Evolutionary conservation across 1,140 invertebrate species (phyloP), one percentile per base, ranked within the genome.

Genomic region (Augochlora pura): DNA sequence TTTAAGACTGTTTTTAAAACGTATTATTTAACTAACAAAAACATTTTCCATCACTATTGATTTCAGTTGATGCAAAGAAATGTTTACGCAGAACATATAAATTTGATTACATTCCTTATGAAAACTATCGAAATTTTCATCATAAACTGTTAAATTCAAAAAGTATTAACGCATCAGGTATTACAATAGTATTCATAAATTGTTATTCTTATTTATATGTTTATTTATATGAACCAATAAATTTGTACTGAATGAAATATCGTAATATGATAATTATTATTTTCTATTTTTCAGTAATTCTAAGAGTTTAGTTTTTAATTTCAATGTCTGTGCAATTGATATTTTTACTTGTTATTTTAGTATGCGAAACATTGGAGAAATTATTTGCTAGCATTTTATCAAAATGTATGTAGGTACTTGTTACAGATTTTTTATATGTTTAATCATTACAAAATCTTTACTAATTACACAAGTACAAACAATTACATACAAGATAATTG

Each of bases 141-240:
- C 21, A 23, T 23, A 9, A 23, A 42, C 12, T 23, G 32, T 10
- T 64, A 39, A 39, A 38, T 65, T 65, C 7, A 9, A 42, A 65
- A 65, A 65, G 38, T 42, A 65, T 65, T 42, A 65, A 39, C 8
- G 10, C 14, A n/a, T n/a, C 16, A n/a, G 32, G 62, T 65, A 65
- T 42, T 38, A 38, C 42, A 42, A 46, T 65, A 23, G 21, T 65
- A 42, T 65, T 23, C 21, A 23, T 39, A 10, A 42, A 23, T 65
- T n/a, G 63, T 65, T 65, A 65, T 21, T 42, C 38, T 65, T 65
- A 65, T 65, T 65, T 65, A 63, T 65, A 63, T 63, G 32, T 63
- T 63, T 63, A 65, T 65, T 65, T 65, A 65, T 42, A 65, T 18
- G 38, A 65, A 42, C 38, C 14, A 65, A 65, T 65, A 65, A 39